Base-by-base conservation (phyloP, 2,113 vertebrate species). In the Microcebus tavaratra region DNA sequence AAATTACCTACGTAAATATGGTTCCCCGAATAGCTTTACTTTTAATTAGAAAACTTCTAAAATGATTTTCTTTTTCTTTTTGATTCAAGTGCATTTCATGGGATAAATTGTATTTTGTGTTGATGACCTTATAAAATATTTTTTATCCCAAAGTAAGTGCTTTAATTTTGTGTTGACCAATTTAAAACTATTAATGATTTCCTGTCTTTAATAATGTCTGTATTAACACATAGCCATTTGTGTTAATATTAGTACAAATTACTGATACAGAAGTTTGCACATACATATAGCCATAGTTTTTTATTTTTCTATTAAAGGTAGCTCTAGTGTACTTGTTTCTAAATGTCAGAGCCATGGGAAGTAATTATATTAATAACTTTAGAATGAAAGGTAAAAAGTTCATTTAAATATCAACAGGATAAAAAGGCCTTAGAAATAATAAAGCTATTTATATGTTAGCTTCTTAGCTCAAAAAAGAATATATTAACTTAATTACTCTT, bases 161-260 rank as follows among this genome's bases (percentile, higher is more conserved):
- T 92, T 34, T 81, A 81, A 67, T n/a, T 88, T 84, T 87, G 36
- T 85, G 95, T 93, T 79, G 55, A 59, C 42, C 4, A 57, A 50
- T 83, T 95, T 61, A 87, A 97, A 92, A 29, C 11, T 59, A 57
- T 72, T 88, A 63, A 75, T 76, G 79, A 9, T 29, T 63, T 81
- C 34, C 11, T 13, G 85, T 82, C 0, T 25, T 88, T 91, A 79
- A 91, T 31, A 72, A 76, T 61, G 6, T 36, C 10, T 90, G 3
- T 15, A 70, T 70, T 29, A 73, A 34, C 2, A 15, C 9, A 76
- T 29, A 53, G 31, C 18, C 17, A 50, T 18, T 76, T 85, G 39
- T 76, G 39, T 55, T 79, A 78, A 34, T 67, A 83, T 29, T 72
- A 73, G 8, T 82, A 92, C 96, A 81, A 90, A 10, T 68, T 27